A percentile compares a stretch with the other conserved stretches of the same genome.
Evolutionary conservation across 2,888 invertebrate species (phyloP).

Genomic region (Perizoma affinitatum): DNA sequence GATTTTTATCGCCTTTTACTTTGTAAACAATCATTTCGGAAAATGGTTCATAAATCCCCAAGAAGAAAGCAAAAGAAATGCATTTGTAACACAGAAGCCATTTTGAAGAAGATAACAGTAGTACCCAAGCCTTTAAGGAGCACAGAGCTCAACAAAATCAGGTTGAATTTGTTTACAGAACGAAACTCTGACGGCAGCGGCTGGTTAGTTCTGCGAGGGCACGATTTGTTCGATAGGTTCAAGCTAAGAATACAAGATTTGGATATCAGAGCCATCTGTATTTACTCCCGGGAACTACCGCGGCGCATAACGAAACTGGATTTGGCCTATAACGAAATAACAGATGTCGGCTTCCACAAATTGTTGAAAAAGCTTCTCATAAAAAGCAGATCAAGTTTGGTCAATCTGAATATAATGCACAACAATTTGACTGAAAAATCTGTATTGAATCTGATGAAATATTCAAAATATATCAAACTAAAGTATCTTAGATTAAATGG

Average conservation of each 20-base stretch:
- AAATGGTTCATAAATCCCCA: slow-evolving; percentile 18
- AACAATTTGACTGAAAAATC: slow-evolving; percentile 79
- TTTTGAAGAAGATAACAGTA: slow-evolving; percentile 59
- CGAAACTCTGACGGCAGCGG: slow-evolving; percentile 82
- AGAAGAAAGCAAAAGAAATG: slow-evolving; percentile 52
- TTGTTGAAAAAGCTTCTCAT: slow-evolving; percentile 70
- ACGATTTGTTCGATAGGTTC: slow-evolving; percentile 73
- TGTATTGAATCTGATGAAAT: slow-evolving; percentile 60
- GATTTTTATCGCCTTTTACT: neutral
- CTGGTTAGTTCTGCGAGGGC: slow-evolving; percentile 78
- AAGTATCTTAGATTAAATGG: slow-evolving; percentile 83
- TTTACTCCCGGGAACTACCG: slow-evolving; percentile 71
- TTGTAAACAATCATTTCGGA: slow-evolving; percentile 15
- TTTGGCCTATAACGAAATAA: slow-evolving; percentile 83
- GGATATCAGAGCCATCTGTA: slow-evolving; percentile 78
- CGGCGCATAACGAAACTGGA: slow-evolving; percentile 77
- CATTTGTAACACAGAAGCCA: slow-evolving; percentile 55
- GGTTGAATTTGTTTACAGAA: slow-evolving; percentile 72
- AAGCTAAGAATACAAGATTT: slow-evolving; percentile 70
- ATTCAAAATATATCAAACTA: slow-evolving; percentile 68
- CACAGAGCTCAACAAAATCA: slow-evolving; percentile 59
- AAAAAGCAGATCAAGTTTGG: slow-evolving; percentile 72
- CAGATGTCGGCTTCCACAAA: slow-evolving; percentile 75
- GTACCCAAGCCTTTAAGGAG: slow-evolving; percentile 42
- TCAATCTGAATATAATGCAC: slow-evolving; percentile 82